Evolutionary conservation across 2,797 vertebrate genomes (phyloP), one percentile per base, ranked within the genome.

Genomic region (Clarias pachynema): DNA sequence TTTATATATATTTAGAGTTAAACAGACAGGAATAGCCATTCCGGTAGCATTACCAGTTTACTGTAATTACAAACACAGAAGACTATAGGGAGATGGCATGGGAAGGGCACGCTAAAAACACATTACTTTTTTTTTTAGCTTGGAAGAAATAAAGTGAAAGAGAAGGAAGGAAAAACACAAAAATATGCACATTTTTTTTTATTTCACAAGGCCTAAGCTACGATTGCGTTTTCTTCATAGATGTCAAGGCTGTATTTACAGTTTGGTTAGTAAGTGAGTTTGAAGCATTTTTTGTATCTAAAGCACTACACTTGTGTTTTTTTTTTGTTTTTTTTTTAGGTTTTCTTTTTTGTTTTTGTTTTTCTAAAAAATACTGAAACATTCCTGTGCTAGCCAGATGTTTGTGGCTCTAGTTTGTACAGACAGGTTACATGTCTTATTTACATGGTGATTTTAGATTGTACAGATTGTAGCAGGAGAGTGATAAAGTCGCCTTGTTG

Each of bases 21-120:
- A 90, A 85, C 82, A 84, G 89, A 92, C 89, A 88, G 84, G 86
- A 80, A 86, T 86, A 85, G 90, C 89, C 89, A 91, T 93, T 92
- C 89, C 88, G 91, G 86, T 88, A 91, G 89, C 86, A 91, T 89
- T 90, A 91, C 85, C 74, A 73, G 87, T 70, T 89, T 86, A 88
- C 89, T 87, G 84, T 87, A 91, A 91, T 90, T 90, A 92, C 91
- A 92, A 90, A 90, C 91, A 92, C 91, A 90, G 93, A 93, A 93
- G 89, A 89, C 86, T 86, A 85, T 83, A 90, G 72, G 86, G 59
- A 26, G 60, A 66, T 57, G 87, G 80, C 80, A 37, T 73, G 59
- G 74, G 82, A 84, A 79, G 31, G 57, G 85, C 85, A 88, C 73
- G 79, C 86, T 81, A 89, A 87, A 83, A 89, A 74, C 85, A 86